Base-by-base conservation (phyloP, 2,113 vertebrate genomes). In the Proteles cristata region DNA sequence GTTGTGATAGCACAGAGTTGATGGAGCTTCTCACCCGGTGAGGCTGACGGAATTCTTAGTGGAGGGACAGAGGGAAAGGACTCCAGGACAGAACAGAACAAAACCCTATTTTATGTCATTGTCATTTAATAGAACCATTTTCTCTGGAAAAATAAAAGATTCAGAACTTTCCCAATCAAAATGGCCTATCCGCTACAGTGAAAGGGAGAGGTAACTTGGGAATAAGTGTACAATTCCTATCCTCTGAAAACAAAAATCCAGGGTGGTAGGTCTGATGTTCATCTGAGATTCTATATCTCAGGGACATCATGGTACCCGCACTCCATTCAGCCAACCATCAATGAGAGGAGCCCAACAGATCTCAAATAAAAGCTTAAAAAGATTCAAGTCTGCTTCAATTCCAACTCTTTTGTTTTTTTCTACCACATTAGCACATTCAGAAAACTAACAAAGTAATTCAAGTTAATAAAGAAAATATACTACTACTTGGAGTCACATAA, bases 241-340 rank as follows among this genome's bases (percentile, higher is more conserved):
- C 26, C 19, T 48, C 88, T 69, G 33, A 43, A 74, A 76, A 86
- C 15, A 82, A 63, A 17, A 21, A 45, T 43, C 25, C 17, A 71
- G 61, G 11, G 11, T 61, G 33, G 33, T 11, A 31, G 11, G 53
- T 23, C 33, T 35, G 58, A 25, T 11, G 9, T n/a, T 69, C 28
- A 90, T 50, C 39, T 65, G 33, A 69, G 19, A 79, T 1, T 66
- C 50, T 31, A 0, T 50, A 23, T 73, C 4, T 58, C 39, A 79
- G 31, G 93, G 14, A 65, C 4, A 17, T 1, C 7, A 2, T 8
- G 0, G 12, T 39, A 1, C 25, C 25, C 0, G 73, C 11, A 71
- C 12, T 9, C 14, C 43, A 68, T 43, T 39, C 1, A 69, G 3
- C 26, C 53, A 71, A 9, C 2, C 63, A 16, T 39, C 77, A 91